Evolutionary conservation across 2,888 invertebrate species (phyloP), one percentile per base, ranked within the genome.

Genomic region (Dicycla oo): DNA sequence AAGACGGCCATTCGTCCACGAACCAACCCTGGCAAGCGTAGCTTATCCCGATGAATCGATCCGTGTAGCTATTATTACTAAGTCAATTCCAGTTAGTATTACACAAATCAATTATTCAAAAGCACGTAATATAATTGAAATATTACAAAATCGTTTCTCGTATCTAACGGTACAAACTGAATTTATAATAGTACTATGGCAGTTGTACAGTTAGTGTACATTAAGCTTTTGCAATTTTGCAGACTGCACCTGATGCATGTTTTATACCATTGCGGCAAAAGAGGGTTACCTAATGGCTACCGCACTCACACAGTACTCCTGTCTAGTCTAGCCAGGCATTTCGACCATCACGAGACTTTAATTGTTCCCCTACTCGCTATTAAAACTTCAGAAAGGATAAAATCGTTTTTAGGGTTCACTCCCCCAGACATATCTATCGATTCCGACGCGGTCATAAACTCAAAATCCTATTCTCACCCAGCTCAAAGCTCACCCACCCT

Each of bases 341-440:
- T 20, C 26, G 10, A 70, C 15, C 23, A 60, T 34, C 15, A 54
- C 38, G 23, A 66, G n/a, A 65, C 43, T 65, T 67, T 62, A 68
- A 75, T 68, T 74, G 69, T n/a, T 68, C 34, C 70, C 60, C 23
- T 45, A 20, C 40, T 58, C 38, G 64, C 47, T 34, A 47, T n/a
- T 68, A 38, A 38, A 69, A 53, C 62, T 58, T 34, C 20, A 40
- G n/a, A n/a, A 63, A 63, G 34, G 15, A 15, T 60, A 57, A 60
- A 69, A 20, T 53, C 18, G 61, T 65, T 73, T 69, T 68, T 51
- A 62, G 43, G 56, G 61, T 77, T 70, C 69, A 69, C 67, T 72
- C 71, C 56, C 49, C 80, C 78, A 86, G 88, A 89, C 86, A 66
- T 63, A 72, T 53, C 62, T 83, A 89, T 90, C 72, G 89, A 88